A percentile compares a stretch with the other conserved stretches of the same genome.
Evolutionary conservation across 2,888 invertebrate genomes (phyloP).

Genomic region (Thera obeliscata): DNA sequence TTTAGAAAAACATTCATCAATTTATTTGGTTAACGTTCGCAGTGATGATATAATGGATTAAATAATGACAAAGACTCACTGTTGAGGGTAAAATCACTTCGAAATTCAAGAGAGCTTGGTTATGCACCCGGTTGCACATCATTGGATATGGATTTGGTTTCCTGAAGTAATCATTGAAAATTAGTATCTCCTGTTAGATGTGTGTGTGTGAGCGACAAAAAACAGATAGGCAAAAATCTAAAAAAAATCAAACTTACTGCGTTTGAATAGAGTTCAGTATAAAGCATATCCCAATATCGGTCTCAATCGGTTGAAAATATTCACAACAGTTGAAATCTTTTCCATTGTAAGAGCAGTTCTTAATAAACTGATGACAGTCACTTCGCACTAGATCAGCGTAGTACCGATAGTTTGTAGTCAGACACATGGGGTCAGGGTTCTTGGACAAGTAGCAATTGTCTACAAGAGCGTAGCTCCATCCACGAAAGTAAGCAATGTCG

Average conservation of each 20-base stretch:
- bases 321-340: slow-evolving; percentile 85
- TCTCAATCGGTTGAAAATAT: slow-evolving; percentile 84
- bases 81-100: slow-evolving; percentile 73
- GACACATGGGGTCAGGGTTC: slow-evolving; percentile 82
- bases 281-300: slow-evolving; percentile 86
- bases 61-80: slow-evolving; percentile 63
- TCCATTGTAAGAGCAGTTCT: slow-evolving; percentile 81
- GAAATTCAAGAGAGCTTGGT: slow-evolving; percentile 78
- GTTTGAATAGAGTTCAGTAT: slow-evolving; percentile 86
- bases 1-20: neutral
- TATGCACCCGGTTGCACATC: slow-evolving; percentile 79
- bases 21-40: neutral
- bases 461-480: slow-evolving; percentile 86
- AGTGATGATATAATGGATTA: neutral
- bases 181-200: no score
- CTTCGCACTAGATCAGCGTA: slow-evolving; percentile 83
- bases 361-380: slow-evolving; percentile 77
- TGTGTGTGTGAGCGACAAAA: neutral
- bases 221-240: no score
- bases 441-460: slow-evolving; percentile 83
- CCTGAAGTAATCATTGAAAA: slow-evolving; percentile 45
- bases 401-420: slow-evolving; percentile 84
- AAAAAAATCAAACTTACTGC: slow-evolving; percentile 69
- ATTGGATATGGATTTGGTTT: slow-evolving; percentile 71
- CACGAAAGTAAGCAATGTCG: slow-evolving; percentile 88